Conservation (phyloP, 2,888 invertebrate genomes). For the Sarcophaga caerulescens region DNA sequence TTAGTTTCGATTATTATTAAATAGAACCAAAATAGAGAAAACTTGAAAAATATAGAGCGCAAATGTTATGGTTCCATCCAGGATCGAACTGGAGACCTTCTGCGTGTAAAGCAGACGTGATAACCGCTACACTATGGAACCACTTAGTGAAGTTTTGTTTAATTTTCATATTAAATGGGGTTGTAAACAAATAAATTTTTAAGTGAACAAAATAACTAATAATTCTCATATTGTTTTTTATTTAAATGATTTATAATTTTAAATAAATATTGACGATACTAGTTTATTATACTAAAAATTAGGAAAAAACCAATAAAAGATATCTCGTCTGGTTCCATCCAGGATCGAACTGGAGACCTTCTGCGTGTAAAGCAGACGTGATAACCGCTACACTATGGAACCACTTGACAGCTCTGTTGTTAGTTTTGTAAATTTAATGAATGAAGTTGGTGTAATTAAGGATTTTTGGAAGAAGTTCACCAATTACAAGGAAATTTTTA, state of each 20-base stretch:
- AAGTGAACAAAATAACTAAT: background rate
- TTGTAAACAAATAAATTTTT: background rate
- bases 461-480: too few relatives aligned
- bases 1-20: too few relatives aligned
- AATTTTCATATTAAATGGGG: background rate
- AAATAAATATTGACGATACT: background rate
- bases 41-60: too few relatives aligned
- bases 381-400: constrained; percentile 82
- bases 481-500: too few relatives aligned
- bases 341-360: constrained; percentile 82
- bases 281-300: too few relatives aligned
- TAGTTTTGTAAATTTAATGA: too few relatives aligned
- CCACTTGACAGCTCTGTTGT: background rate
- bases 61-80: constrained; percentile 80
- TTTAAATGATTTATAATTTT: background rate
- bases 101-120: constrained; percentile 82
- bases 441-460: too few relatives aligned
- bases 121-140: constrained; percentile 74
- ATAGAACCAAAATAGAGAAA: too few relatives aligned
- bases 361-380: constrained; percentile 82
- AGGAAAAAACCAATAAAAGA: too few relatives aligned
- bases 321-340: constrained; percentile 78
- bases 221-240: background rate
- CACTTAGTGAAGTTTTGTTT: background rate
- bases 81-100: constrained; percentile 82